Evolutionary conservation across 2,888 invertebrate genomes (phyloP).

Genomic region (Heterodera filipjevi): DNA sequence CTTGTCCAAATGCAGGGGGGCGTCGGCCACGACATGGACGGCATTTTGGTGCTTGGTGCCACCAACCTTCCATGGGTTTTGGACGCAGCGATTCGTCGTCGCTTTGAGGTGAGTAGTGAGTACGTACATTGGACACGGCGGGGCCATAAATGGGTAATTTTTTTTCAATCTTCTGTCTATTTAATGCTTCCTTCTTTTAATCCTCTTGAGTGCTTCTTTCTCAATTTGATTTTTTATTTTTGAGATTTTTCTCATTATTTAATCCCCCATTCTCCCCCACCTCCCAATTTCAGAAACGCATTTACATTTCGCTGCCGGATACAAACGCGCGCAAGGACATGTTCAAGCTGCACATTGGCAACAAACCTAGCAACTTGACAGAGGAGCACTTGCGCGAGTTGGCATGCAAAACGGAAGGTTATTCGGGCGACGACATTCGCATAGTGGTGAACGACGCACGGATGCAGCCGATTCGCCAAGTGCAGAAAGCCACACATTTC

Average conservation of each 20-base stretch:
- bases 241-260: too few relatives aligned
- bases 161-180: too few relatives aligned
- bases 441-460: slow-evolving; percentile 84
- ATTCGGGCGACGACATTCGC: slow-evolving; percentile 97
- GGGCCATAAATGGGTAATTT: too few relatives aligned
- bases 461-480: slow-evolving; percentile 98
- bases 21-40: slow-evolving; percentile 89
- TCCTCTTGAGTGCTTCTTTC: too few relatives aligned
- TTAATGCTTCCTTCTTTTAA: too few relatives aligned
- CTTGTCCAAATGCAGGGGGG: slow-evolving; percentile 97
- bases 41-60: slow-evolving; percentile 90
- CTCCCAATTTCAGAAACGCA: slow-evolving; percentile 82
- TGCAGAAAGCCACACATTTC: slow-evolving; percentile 97
- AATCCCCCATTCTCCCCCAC: too few relatives aligned
- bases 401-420: slow-evolving; percentile 70
- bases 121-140: too few relatives aligned
- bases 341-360: slow-evolving; percentile 95
- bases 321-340: slow-evolving; percentile 86
- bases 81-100: slow-evolving; percentile 91
- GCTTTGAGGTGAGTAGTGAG: slow-evolving; percentile 68
- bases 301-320: slow-evolving; percentile 96
- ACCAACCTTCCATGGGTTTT: slow-evolving; percentile 88
- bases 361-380: slow-evolving; percentile 77
- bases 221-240: too few relatives aligned
- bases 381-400: slow-evolving; percentile 80